Evolutionary conservation across 2,888 invertebrate genomes (phyloP), one percentile per base, ranked within the genome.

Genomic region (Laothoe populi): DNA sequence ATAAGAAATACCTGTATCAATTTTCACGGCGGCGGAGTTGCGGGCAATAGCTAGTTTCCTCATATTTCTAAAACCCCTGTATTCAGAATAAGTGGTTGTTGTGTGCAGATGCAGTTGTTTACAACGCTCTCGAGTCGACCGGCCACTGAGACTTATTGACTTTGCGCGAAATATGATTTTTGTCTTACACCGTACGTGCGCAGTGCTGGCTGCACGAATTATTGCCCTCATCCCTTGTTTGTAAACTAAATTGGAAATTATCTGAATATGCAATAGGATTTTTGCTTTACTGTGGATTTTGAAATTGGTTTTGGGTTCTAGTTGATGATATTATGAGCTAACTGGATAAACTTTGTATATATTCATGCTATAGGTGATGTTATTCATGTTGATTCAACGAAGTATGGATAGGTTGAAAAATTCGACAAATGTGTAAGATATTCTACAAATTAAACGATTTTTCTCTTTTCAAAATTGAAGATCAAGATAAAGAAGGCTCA

Each of bases 111-210:
- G 63, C 59, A 62, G 62, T 63, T 64, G 63, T 65, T 65, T 64
- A 64, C 65, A 63, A 60, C 61, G 31, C 60, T 26, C 67, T 67
- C 59, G 61, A 59, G 62, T 53, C 40, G 53, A 26, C 60, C 60
- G 53, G 19, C 60, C 60, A 61, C 53, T 11, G 60, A 61, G 60
- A 61, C 60, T 61, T 61, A 61, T 61, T 61, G 60, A 61, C 64
- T 61, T 48, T 63, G 45, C 60, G 53, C 46, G 53, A 65, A 45
- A 65, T 67, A 67, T 63, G 66, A 65, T 62, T 59, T 60, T 61
- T 61, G 38, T 57, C 63, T 67, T 61, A 57, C 45, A 38, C 24
- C 49, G 60, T 53, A 60, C 57, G 44, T 63, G 59, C 45, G 57
- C 23, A 11, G 46, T 31, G 10, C 23, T 7, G 48, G 19, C 48